Base-by-base conservation (phyloP, 2,113 vertebrate species). In the Sinocyclocheilus anshuiensis region DNA sequence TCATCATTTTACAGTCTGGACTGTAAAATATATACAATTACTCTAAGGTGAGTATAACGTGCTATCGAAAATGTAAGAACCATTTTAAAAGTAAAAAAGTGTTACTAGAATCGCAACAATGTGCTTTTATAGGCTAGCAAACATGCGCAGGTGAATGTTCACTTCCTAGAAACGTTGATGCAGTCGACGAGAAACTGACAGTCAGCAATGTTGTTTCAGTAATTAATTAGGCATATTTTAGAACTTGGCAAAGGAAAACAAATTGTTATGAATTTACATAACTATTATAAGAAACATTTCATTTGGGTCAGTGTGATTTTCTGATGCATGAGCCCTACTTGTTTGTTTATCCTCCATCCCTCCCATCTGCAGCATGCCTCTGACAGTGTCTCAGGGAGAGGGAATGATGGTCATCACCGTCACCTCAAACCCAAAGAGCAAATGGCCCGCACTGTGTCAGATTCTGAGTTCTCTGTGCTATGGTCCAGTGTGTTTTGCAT, bases 351-450 rank as follows among this genome's bases (percentile, higher is more conserved):
- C 16, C 11, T 79, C 4, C 9, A 7, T 77, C 0, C 1, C 5
- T 48, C 26, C 12, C 50, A 24, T 29, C 53, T 53, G 77, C 84
- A 91, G 76, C 77, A 94, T 95, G 94, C 80, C 92, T 1, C 16
- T 93, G 77, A 86, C 76, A 5, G 0, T 94, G 69, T 88, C 83
- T 22, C 91, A 80, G 50, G 48, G 24, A 0, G 90, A 92, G 0
- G 93, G 92, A 20, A 86, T 93, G 90, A 91, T 91, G 0, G 85
- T 94, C 39, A 8, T 93, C 7, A 93, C 91, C 1, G 0, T 94
- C 86, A 89, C 22, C 61, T 76, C 91, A 45, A 90, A 94, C 88
- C n/a, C 85, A 1, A 45, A 86, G 16, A 94, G 91, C 71, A 0
- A 9, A 13, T 93, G 84, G 16, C 92, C 93, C 11, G 88, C 89